Evolutionary conservation across 2,113 vertebrate species (phyloP).

Genomic region (Pao palembangensis): DNA sequence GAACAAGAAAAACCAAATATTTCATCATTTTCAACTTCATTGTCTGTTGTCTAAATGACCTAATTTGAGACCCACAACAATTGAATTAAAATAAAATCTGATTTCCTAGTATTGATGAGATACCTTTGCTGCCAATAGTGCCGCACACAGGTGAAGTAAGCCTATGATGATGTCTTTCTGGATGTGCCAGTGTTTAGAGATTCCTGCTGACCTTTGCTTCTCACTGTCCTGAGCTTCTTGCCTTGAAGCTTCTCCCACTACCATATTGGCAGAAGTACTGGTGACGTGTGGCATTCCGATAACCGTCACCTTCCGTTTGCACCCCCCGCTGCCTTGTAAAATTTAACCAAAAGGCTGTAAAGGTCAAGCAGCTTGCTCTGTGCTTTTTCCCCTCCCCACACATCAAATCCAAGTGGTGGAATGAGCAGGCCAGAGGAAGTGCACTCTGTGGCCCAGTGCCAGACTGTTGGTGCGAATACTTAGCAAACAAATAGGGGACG

Average conservation of each 20-base stretch:
- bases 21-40: background rate
- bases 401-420: constrained; percentile 53
- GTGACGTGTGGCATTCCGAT: constrained; percentile 69
- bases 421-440: constrained; percentile 23
- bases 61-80: background rate
- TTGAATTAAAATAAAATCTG: background rate
- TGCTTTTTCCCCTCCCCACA: constrained; percentile 35
- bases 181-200: constrained; percentile 23
- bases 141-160: background rate
- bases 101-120: background rate
- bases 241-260: constrained; percentile 51
- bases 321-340: constrained; percentile 44
- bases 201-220: constrained; percentile 34
- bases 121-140: no score
- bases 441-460: constrained; percentile 33
- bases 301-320: constrained; percentile 70
- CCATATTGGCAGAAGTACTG: constrained; percentile 44
- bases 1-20: background rate
- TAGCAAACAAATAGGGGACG: constrained; percentile 28
- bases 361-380: constrained; percentile 66
- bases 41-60: background rate
- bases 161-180: constrained; percentile 13
- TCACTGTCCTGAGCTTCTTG: constrained; percentile 26
- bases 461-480: constrained; percentile 24
- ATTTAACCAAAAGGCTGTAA: constrained; percentile 69